Base-by-base conservation (phyloP, 2,797 vertebrate genomes). In the Acridotheres tristis region DNA sequence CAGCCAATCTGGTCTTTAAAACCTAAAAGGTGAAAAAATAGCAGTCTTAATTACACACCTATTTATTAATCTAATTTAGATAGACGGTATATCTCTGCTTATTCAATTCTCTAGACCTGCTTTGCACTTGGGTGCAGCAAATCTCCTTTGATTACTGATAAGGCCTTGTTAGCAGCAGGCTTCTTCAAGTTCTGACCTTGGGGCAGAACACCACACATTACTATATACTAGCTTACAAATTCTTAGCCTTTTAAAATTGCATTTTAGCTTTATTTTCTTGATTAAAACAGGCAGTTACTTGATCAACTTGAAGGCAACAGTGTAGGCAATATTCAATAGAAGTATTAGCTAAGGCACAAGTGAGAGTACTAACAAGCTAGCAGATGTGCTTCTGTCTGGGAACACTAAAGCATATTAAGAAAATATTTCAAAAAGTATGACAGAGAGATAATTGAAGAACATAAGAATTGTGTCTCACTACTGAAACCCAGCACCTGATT, bases 1-100 rank as follows among this genome's bases (percentile, higher is more conserved):
- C 98, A 67, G 99, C 99, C 96, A 99, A 97, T 69, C 99, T 98
- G 32, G 99, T 99, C 98, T 99, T 99, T 97, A 99, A 94, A 96
- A 99, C 98, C 99, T 99, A 88, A 50, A 85, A 13, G 22, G 10
- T 50, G 81, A 91, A 91, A 82, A 83, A 89, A 38, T 2, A 73
- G 16, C 29, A 77, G 30, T 13, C 21, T 59, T 89, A 68, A 50
- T 79, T 84, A 83, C 16, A 42, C 14, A 73, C 1, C 2, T 79
- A 16, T 53, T 88, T 43, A 53, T 75, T 83, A 36, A 58, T 4
- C 3, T 45, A 14, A 45, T 69, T 88, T 68, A 42, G 12, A 63
- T 55, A 73, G 17, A 85, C 12, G 42, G 15, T 17, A 4, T 29
- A 21, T 30, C 25, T 63, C 45, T 71, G 26, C n/a, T 83, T 67